Conservation (phyloP, 2,797 vertebrate genomes). For the Acipenser ruthenus region DNA sequence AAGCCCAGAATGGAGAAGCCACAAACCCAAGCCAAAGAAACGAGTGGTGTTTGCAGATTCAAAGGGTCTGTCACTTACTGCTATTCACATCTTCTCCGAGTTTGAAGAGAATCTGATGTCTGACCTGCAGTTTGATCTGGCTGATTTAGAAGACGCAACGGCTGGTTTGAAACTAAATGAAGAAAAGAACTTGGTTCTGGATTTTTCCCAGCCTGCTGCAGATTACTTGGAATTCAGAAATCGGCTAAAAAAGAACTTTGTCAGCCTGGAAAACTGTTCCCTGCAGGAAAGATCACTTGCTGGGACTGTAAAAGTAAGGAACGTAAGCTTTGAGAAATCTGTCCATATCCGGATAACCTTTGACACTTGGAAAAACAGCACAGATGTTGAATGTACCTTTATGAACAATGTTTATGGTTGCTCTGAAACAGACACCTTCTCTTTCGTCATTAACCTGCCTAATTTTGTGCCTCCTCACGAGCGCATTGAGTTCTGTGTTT, state of each 20-base stretch:
- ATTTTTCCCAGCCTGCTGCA: constrained; percentile 71
- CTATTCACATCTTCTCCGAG: constrained; percentile 72
- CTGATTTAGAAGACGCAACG: constrained; percentile 60
- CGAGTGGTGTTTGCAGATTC: constrained; percentile 81
- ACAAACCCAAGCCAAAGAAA: constrained; percentile 67
- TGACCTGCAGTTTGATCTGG: constrained; percentile 76
- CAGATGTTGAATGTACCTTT: constrained; percentile 66
- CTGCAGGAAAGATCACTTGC: constrained; percentile 68
- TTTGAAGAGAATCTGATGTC: constrained; percentile 57
- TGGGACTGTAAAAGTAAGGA: constrained; percentile 81
- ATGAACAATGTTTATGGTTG: constrained; percentile 82
- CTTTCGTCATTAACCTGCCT: constrained; percentile 70
- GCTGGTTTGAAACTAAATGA: constrained; percentile 58
- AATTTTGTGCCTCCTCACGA: constrained; percentile 43
- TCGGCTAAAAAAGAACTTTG: constrained; percentile 72
- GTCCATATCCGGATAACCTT: constrained; percentile 78
- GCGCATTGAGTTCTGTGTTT: constrained; percentile 79
- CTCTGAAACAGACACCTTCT: constrained; percentile 77
- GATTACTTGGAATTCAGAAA: constrained; percentile 83
- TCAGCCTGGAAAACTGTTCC: constrained; percentile 79
- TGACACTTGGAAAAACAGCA: constrained; percentile 70
- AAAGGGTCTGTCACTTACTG: constrained; percentile 72
- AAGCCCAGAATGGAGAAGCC: constrained; percentile 46
- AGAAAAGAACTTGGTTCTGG: constrained; percentile 66
- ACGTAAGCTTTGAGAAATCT: constrained; percentile 76